phyloP scores from a whole-genome alignment of 2,113 vertebrate genomes.

The Corvus moneduloides region DNA sequence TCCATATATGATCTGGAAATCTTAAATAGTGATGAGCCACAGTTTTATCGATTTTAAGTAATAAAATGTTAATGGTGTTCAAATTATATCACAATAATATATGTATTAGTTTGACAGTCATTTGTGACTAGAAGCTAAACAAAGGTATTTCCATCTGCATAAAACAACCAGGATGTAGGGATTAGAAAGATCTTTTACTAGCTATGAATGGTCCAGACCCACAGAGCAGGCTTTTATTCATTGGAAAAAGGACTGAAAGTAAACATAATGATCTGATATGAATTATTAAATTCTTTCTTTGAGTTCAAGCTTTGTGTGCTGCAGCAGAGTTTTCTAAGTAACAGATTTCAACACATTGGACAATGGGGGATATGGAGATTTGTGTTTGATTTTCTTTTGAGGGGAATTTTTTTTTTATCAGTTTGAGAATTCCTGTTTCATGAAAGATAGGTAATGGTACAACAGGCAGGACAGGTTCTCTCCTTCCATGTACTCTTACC shows the following conservation, averaged over 20 bases:
- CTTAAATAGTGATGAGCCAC: background rate
- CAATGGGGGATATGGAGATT: accelerated
- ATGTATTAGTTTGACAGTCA: background rate
- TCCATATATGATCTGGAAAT: background rate
- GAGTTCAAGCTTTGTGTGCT: background rate
- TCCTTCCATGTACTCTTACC: background rate
- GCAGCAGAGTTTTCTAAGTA: background rate
- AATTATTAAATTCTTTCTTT: background rate
- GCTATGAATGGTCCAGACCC: background rate
- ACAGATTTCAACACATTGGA: background rate
- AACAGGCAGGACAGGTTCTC: background rate
- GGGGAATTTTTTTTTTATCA: accelerated
- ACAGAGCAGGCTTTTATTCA: background rate
- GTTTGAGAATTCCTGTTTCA: background rate
- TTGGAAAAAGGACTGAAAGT: background rate
- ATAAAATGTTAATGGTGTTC: background rate
- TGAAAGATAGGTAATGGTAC: background rate
- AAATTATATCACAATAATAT: background rate
- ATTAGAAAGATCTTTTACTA: background rate
- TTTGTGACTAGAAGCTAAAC: background rate
- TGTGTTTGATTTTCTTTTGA: background rate
- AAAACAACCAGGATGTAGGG: background rate
- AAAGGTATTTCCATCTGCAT: background rate
- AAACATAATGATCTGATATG: background rate
- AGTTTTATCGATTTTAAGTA: background rate